phyloP scores from a whole-genome alignment of 2,888 invertebrate genomes.

The Metellina segmentata region DNA sequence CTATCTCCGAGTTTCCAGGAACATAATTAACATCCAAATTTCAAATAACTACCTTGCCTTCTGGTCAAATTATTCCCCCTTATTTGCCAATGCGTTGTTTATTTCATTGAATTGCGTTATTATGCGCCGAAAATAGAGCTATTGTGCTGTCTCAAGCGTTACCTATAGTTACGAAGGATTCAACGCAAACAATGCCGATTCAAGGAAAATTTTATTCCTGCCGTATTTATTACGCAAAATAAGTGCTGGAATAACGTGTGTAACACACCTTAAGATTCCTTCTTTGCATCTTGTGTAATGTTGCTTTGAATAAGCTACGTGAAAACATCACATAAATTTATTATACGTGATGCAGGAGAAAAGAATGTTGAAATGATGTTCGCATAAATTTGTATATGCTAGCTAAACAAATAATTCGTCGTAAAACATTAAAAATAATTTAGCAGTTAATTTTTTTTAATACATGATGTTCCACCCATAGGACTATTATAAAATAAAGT shows the following conservation, averaged over 20 bases:
- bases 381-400: too few relatives aligned
- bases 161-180: conserved; percentile 21
- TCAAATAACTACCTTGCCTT: conserved; percentile 22
- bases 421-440: too few relatives aligned
- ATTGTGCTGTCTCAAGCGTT: conserved; percentile 11
- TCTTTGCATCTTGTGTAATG: too few relatives aligned
- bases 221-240: not conserved
- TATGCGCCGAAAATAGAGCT: conserved; percentile 23
- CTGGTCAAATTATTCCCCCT: conserved; percentile 16
- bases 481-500: too few relatives aligned
- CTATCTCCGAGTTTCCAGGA: not conserved
- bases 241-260: not conserved
- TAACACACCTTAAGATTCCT: too few relatives aligned
- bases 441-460: too few relatives aligned
- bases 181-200: conserved; percentile 9
- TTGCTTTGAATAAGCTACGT: too few relatives aligned
- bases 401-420: too few relatives aligned
- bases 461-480: too few relatives aligned
- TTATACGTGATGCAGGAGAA: too few relatives aligned
- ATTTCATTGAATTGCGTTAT: conserved; percentile 24
- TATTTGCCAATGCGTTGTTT: conserved; percentile 53
- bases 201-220: conserved; percentile 7
- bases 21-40: conserved; percentile 10
- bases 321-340: too few relatives aligned
- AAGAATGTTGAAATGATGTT: too few relatives aligned